Percentiles rank a stretch among this genome's conserved stretches.
Conservation (phyloP, 1,140 invertebrate species). For the Musca domestica region DNA sequence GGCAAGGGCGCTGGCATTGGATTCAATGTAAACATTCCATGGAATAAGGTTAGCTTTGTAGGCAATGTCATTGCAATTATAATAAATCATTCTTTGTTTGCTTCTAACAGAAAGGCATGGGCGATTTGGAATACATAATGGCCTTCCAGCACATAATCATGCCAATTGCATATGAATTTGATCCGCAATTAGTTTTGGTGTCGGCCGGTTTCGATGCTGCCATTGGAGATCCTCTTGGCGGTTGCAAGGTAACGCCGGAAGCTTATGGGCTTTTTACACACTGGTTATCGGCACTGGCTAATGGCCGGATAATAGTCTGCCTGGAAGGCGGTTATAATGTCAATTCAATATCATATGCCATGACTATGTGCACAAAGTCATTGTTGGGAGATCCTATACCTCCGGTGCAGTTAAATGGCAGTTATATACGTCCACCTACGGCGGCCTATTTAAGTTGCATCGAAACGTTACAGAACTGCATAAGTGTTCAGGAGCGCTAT, state of each 20-base stretch:
- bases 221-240: slow-evolving; percentile 82
- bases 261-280: slow-evolving; percentile 88
- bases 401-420: slow-evolving; percentile 53
- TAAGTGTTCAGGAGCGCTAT: slow-evolving; percentile 67
- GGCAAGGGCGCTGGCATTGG: slow-evolving; percentile 72
- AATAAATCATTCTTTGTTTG: slow-evolving; percentile 33
- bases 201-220: slow-evolving; percentile 95
- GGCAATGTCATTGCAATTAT: slow-evolving; percentile 10
- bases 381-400: slow-evolving; percentile 82
- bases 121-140: slow-evolving; percentile 84
- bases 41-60: slow-evolving; percentile 64
- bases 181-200: slow-evolving; percentile 85
- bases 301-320: slow-evolving; percentile 76
- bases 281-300: slow-evolving; percentile 76
- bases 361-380: slow-evolving; percentile 83
- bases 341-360: slow-evolving; percentile 77
- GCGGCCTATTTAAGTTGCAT: slow-evolving; percentile 59
- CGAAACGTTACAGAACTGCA: slow-evolving; percentile 69
- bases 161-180: slow-evolving; percentile 87
- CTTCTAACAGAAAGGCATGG: slow-evolving; percentile 69
- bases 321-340: slow-evolving; percentile 95
- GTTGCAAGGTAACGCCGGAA: slow-evolving; percentile 82
- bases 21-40: slow-evolving; percentile 89
- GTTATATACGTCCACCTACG: slow-evolving; percentile 55
- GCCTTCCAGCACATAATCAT: slow-evolving; percentile 87